These are phyloP conservation scores for Mungos mungo DNA, from an alignment of 2,113 vertebrate genomes.

Conservation along the genomic window DNA sequence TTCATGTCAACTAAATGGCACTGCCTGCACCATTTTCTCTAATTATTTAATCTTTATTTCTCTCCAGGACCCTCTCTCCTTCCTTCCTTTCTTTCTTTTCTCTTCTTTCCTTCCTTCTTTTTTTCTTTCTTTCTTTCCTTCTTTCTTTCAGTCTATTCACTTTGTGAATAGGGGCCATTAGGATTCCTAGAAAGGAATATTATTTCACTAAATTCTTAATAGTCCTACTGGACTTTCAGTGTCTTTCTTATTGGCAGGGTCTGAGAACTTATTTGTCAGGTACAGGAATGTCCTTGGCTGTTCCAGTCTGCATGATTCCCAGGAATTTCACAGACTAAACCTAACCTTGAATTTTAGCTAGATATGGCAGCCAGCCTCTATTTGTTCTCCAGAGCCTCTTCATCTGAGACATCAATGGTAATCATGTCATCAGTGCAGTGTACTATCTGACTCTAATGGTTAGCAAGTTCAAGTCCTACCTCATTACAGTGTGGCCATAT, in stretches of 20 bases:
- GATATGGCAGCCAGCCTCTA: background rate
- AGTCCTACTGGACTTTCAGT: background rate
- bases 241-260: background rate
- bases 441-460: background rate
- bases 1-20: background rate
- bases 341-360: background rate
- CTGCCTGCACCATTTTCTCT: background rate
- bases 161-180: background rate
- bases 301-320: background rate
- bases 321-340: background rate
- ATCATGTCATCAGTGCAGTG: background rate
- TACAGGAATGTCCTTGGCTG: background rate
- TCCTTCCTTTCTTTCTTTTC: background rate
- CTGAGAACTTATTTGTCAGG: background rate
- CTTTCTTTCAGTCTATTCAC: background rate
- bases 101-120: too few relatives aligned
- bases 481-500: background rate
- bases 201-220: background rate
- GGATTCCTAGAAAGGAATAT: background rate
- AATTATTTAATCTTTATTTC: background rate
- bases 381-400: background rate
- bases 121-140: too few relatives aligned
- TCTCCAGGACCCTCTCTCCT: background rate
- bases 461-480: background rate
- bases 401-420: background rate